These are phyloP conservation scores for Alethe diademata DNA, from an alignment of 2,113 vertebrate genomes.

Conservation along the genomic window DNA sequence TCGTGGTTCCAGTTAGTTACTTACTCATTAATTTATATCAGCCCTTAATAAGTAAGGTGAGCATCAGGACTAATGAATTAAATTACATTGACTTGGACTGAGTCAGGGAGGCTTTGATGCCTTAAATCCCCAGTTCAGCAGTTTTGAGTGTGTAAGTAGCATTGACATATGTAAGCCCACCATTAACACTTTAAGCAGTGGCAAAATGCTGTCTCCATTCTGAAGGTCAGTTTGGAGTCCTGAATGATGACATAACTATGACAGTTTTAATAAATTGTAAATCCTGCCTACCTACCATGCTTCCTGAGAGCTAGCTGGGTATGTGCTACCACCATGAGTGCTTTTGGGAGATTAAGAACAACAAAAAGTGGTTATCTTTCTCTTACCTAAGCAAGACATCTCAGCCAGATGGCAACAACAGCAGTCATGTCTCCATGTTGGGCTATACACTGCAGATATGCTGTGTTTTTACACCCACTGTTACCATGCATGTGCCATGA, in stretches of 20 bases:
- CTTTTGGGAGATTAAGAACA: neutral
- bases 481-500: accelerated
- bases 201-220: neutral
- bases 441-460: accelerated
- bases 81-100: neutral
- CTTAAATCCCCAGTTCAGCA: neutral
- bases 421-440: neutral
- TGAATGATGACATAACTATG: neutral
- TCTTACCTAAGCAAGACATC: neutral
- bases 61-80: neutral
- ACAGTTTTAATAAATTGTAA: neutral
- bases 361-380: neutral
- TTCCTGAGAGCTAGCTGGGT: neutral
- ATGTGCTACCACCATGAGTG: neutral
- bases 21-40: slow-evolving; percentile 40
- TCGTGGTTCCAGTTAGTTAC: neutral
- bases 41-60: neutral
- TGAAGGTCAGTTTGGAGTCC: neutral
- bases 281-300: accelerated
- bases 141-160: neutral
- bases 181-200: neutral
- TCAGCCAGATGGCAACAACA: neutral
- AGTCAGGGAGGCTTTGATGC: neutral
- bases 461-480: neutral
- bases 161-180: neutral